Conservation (phyloP, 1,140 invertebrate species). For the Nephila pilipes region DNA sequence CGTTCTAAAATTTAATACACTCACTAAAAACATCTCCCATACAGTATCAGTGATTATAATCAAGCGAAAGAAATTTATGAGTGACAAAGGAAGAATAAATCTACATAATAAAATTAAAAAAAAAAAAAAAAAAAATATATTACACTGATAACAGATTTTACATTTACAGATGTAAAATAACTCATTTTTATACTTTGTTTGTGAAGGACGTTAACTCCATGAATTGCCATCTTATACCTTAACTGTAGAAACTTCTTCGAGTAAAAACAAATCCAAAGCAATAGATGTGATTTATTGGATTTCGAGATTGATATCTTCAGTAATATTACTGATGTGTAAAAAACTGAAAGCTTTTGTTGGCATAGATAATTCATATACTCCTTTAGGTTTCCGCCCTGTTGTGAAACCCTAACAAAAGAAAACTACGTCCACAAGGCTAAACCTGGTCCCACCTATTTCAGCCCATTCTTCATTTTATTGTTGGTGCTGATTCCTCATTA, state of each 20-base stretch:
- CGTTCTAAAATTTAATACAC: not conserved
- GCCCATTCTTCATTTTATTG: constrained; percentile 53
- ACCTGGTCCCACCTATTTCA: constrained; percentile 9
- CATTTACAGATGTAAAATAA: not conserved
- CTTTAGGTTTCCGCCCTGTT: constrained; percentile 13
- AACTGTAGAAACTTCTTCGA: not conserved
- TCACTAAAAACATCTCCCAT: not conserved
- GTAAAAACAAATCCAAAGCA: not conserved
- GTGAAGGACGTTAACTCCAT: not conserved
- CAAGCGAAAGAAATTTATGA: not conserved
- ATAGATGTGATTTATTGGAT: constrained; percentile 32
- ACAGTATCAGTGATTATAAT: not conserved
- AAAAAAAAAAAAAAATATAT: no score
- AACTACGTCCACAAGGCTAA: not conserved
- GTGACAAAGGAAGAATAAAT: not conserved
- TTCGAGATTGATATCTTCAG: constrained; percentile 36
- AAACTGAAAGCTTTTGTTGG: not conserved
- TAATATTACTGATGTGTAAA: constrained; percentile 29
- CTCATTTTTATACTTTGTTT: not conserved
- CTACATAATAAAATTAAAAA: no score
- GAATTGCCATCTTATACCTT: not conserved
- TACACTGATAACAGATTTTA: not conserved
- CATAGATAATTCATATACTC: constrained; percentile 53
- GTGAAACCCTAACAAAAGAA: constrained; percentile 40
- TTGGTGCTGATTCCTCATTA: constrained; percentile 21